Base-by-base conservation (phyloP, 2,797 vertebrate species). In the Acipenser ruthenus region DNA sequence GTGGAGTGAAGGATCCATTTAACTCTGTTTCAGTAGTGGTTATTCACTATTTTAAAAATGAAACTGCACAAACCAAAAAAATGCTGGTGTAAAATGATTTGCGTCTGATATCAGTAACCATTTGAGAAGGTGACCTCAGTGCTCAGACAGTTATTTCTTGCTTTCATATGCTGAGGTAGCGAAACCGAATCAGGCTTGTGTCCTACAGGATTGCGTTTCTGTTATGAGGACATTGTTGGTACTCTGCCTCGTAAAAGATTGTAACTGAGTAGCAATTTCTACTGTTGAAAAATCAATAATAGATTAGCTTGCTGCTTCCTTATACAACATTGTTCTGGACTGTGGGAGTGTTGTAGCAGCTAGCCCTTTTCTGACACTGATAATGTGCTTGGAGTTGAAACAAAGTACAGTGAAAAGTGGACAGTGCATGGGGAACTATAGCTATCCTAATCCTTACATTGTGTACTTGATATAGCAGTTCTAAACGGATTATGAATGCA, bases 41-140 rank as follows among this genome's bases (percentile, higher is more conserved):
- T 55, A 55, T 55, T 55, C n/a, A n/a, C 9, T 55, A n/a, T n/a
- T 37, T 37, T 37, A 37, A 37, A 37, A 37, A 37, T 37, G 37
- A 37, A 37, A 37, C 37, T 37, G 37, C 37, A 37, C 37, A 37
- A 37, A 37, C 37, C 37, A 4, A 37, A 37, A 55, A 55, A 55
- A 55, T 55, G 53, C 53, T n/a, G 9, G n/a, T 55, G 53, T 55
- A 55, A 55, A n/a, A n/a, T 55, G 53, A 10, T 55, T 55, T 55
- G 12, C 52, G n/a, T 55, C 53, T n/a, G 9, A 37, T 37, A 55
- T 55, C 53, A 55, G 3, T 55, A 10, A 6, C 53, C 6, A n/a
- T 55, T 55, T 55, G 9, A 55, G 53, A 55, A 55, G 53, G 53
- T 55, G 53, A 55, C 53, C 53, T 55, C 53, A 10, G 53, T 55